Conservation (phyloP, 2,888 invertebrate species). For the Dysmachus trigonus region DNA sequence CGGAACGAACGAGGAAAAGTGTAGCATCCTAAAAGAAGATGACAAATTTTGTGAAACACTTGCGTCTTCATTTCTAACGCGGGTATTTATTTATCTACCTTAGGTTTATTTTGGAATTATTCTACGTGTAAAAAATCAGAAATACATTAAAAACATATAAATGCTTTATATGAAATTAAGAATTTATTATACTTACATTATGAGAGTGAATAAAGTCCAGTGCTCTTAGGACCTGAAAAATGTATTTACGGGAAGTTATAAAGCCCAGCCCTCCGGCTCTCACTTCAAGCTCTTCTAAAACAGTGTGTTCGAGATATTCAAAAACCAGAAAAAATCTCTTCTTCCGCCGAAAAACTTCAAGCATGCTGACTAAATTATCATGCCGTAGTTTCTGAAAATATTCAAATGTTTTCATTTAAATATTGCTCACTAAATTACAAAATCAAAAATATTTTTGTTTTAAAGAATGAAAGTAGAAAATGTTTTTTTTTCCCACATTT, state of each 20-base stretch:
- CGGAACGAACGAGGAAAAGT: no score
- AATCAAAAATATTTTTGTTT: no score
- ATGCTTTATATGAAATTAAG: neutral
- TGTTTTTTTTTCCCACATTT: no score
- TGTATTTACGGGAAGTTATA: slow-evolving; percentile 76
- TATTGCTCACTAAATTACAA: neutral
- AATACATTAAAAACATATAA: neutral
- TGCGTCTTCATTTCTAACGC: no score
- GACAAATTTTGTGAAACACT: no score
- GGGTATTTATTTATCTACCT: no score
- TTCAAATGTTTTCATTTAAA: neutral
- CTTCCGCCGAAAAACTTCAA: slow-evolving; percentile 86
- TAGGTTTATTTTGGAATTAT: no score
- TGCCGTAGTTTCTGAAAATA: slow-evolving; percentile 79
- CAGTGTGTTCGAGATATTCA: slow-evolving; percentile 86
- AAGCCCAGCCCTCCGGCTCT: slow-evolving; percentile 76
- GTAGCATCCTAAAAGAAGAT: no score
- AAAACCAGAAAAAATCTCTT: slow-evolving; percentile 88
- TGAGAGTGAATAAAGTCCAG: slow-evolving; percentile 85
- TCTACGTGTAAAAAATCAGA: no score
- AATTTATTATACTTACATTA: slow-evolving; percentile 74
- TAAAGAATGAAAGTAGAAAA: no score
- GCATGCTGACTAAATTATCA: slow-evolving; percentile 87
- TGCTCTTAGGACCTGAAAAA: slow-evolving; percentile 83
- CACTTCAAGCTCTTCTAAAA: slow-evolving; percentile 84